phyloP scores from a whole-genome alignment of 2,888 invertebrate species.

The Endotricha flammealis region DNA sequence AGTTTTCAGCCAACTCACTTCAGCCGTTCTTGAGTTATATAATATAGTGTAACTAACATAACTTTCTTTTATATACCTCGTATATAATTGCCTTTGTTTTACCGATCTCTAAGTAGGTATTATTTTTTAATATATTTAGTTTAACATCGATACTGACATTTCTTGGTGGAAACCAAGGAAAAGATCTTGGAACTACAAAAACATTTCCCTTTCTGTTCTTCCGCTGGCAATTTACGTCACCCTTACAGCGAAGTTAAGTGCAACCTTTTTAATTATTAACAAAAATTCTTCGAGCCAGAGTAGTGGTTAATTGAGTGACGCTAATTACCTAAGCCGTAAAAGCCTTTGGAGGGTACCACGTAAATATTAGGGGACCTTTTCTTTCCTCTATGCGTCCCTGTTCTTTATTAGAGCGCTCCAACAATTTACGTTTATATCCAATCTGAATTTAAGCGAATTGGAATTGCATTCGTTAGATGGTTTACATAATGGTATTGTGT shows the following conservation, averaged over 20 bases:
- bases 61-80: too few species aligned
- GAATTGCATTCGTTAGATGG: neutral
- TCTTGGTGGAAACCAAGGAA: too few species aligned
- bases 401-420: constrained; percentile 40
- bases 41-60: too few species aligned
- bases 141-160: too few species aligned
- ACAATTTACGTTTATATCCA: constrained; percentile 37
- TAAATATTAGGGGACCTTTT: constrained; percentile 56
- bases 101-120: too few species aligned
- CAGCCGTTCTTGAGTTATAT: too few species aligned
- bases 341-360: constrained; percentile 56
- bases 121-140: too few species aligned
- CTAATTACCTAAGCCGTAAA: constrained; percentile 73
- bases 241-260: constrained; percentile 53
- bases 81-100: too few species aligned
- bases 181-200: neutral
- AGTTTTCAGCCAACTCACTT: too few species aligned
- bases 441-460: constrained; percentile 21
- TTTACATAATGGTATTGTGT: too few species aligned
- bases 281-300: constrained; percentile 60
- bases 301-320: constrained; percentile 76
- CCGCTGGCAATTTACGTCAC: constrained; percentile 29
- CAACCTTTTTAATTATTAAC: constrained; percentile 76
- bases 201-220: constrained; percentile 7
- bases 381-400: constrained; percentile 50